Percentiles rank a stretch among this genome's conserved stretches.
Conservation (phyloP, 2,888 invertebrate species). For the Kryphioiulus occultus region DNA sequence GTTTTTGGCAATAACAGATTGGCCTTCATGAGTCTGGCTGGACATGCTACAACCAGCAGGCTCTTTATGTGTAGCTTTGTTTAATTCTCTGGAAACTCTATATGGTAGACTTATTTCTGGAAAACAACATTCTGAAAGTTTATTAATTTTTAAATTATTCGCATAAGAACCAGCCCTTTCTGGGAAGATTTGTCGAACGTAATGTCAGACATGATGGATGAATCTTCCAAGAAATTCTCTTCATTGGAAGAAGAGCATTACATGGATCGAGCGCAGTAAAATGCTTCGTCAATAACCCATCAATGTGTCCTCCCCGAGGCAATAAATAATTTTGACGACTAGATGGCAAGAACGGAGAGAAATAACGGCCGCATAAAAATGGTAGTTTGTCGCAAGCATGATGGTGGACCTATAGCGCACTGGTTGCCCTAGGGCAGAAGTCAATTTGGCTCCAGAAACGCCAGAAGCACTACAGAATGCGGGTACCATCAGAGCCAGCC, state of each 20-base stretch:
- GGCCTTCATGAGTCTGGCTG: background rate
- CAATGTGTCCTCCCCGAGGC: constrained; percentile 38
- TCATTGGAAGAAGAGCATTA: constrained; percentile 32
- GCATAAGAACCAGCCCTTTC: background rate
- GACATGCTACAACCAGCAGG: background rate
- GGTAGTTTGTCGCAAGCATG: background rate
- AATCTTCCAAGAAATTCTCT: constrained; percentile 33
- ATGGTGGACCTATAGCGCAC: background rate
- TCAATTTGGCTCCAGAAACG: constrained; percentile 32
- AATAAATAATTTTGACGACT: constrained; percentile 39
- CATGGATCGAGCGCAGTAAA: constrained; percentile 1
- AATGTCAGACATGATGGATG: constrained; percentile 28
- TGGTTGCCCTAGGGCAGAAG: constrained; percentile 27
- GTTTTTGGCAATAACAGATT: background rate
- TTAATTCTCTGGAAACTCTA: background rate
- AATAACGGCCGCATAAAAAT: constrained; percentile 39
- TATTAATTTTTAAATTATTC: background rate
- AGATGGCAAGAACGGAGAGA: constrained; percentile 36
- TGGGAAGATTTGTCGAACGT: constrained; percentile 20
- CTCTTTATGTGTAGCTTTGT: too few species aligned
- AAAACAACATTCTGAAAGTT: background rate
- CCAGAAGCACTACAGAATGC: background rate
- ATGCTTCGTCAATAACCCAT: constrained; percentile 39
- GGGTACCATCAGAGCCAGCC: background rate
- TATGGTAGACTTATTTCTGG: background rate